Percentiles rank a stretch among this genome's conserved stretches.
These are phyloP conservation scores for Caprella mutica DNA, from an alignment of 2,888 invertebrate species.

Conservation along the genomic window DNA sequence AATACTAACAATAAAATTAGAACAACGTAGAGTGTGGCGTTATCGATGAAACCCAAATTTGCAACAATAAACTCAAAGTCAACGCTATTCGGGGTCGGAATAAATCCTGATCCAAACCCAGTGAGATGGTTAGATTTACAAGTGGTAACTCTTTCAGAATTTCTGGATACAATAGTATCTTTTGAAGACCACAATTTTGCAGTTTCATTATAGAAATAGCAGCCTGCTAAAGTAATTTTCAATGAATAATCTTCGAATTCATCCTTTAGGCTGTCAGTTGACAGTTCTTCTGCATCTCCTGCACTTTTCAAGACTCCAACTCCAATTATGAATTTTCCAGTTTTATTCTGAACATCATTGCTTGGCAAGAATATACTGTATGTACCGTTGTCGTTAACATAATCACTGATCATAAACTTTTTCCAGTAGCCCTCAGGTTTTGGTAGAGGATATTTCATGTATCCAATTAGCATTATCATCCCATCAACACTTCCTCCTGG, in stretches of 20 bases:
- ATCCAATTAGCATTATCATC: slow-evolving; percentile 17
- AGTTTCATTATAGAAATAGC: slow-evolving; percentile 39
- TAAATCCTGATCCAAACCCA: slow-evolving; percentile 43
- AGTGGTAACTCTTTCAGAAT: neutral
- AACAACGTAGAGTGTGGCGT: slow-evolving; percentile 43
- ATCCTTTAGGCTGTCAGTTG: no score
- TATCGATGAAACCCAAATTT: slow-evolving; percentile 42
- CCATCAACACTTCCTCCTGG: neutral
- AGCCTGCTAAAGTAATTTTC: slow-evolving; percentile 40
- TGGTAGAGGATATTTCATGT: slow-evolving; percentile 23
- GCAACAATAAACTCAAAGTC: slow-evolving; percentile 44
- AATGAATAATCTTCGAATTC: slow-evolving; percentile 39
- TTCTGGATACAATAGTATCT: slow-evolving; percentile 25
- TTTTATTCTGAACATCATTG: slow-evolving; percentile 16
- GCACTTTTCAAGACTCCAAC: slow-evolving; percentile 8
- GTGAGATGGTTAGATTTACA: slow-evolving; percentile 40
- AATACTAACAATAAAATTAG: slow-evolving; percentile 40
- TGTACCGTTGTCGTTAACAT: slow-evolving; percentile 7
- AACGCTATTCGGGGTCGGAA: slow-evolving; percentile 43
- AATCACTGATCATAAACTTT: no score
- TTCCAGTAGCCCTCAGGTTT: no score
- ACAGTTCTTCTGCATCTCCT: no score
- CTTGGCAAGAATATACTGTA: slow-evolving; percentile 10
- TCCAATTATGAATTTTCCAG: slow-evolving; percentile 21
- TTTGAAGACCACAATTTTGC: slow-evolving; percentile 37